A percentile compares a stretch with the other conserved stretches of the same genome.
These are phyloP conservation scores for Apis florea DNA, from an alignment of 1,140 invertebrate species.

Conservation along the genomic window DNA sequence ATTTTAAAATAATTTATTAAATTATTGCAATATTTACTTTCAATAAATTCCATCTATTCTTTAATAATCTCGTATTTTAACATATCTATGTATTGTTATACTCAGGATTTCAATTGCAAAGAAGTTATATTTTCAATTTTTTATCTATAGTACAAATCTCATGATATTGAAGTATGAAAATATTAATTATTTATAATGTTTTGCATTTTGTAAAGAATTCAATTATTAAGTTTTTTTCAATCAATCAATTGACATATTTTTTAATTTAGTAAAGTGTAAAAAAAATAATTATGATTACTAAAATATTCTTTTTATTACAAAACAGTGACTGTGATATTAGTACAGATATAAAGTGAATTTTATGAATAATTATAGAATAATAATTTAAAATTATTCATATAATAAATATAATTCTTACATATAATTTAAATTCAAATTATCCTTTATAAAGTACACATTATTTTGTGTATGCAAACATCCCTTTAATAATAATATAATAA, in stretches of 20 bases:
- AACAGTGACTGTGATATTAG: slow-evolving; percentile 46
- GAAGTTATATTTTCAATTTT: slow-evolving; percentile 21
- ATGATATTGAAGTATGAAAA: neutral
- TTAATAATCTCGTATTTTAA: slow-evolving; percentile 54
- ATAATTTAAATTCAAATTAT: neutral
- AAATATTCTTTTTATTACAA: slow-evolving; percentile 23
- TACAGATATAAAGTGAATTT: slow-evolving; percentile 23
- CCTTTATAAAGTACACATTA: neutral
- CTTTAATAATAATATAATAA: neutral
- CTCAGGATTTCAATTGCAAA: neutral
- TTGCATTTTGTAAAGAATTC: neutral
- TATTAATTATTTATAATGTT: neutral
- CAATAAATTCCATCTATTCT: slow-evolving; percentile 62
- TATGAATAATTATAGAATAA: slow-evolving; percentile 2
- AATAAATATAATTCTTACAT: slow-evolving; percentile 17
- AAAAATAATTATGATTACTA: neutral
- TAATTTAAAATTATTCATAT: neutral
- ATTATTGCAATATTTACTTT: slow-evolving; percentile 69
- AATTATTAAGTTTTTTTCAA: neutral
- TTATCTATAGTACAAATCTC: slow-evolving; percentile 25
- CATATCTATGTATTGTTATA: slow-evolving; percentile 45
- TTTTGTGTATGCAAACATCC: neutral
- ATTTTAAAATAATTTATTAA: slow-evolving; percentile 63
- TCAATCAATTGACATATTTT: neutral
- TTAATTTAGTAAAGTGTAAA: neutral